Conservation (phyloP, 1,140 invertebrate genomes). For the Acyrthosiphon pisum region DNA sequence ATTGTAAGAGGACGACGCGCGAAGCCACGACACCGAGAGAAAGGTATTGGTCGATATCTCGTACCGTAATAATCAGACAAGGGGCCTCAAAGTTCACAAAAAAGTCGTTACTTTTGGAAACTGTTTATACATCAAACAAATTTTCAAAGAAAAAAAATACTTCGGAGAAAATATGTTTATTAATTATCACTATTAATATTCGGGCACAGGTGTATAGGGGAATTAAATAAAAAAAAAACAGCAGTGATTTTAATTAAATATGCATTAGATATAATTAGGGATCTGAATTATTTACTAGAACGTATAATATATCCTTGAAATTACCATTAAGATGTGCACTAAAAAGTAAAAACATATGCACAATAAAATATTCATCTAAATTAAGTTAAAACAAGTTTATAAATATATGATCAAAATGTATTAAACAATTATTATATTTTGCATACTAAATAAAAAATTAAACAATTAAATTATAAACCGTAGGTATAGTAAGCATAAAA, state of each 20-base stretch:
- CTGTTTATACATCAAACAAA: neutral
- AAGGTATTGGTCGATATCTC: neutral
- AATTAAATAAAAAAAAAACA: neutral
- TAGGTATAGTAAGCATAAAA: neutral
- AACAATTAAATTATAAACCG: no score
- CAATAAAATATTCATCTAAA: neutral
- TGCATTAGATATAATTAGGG: neutral
- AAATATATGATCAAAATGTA: neutral
- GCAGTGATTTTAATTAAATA: no score
- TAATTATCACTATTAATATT: neutral
- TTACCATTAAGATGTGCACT: neutral
- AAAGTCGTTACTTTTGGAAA: neutral
- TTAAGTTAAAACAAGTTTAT: no score
- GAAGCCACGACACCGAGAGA: neutral
- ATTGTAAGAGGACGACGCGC: neutral
- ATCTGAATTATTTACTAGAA: neutral
- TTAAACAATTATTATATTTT: neutral
- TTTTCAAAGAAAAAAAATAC: neutral
- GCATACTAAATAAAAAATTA: neutral
- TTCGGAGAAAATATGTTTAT: neutral
- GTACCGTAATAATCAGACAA: neutral
- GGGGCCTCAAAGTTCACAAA: neutral
- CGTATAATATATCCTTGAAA: neutral
- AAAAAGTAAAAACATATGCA: neutral
- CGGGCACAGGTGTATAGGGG: neutral